Evolutionary conservation across 2,888 invertebrate species (phyloP), one percentile per base, ranked within the genome.

Genomic region (Diloba caeruleocephala): DNA sequence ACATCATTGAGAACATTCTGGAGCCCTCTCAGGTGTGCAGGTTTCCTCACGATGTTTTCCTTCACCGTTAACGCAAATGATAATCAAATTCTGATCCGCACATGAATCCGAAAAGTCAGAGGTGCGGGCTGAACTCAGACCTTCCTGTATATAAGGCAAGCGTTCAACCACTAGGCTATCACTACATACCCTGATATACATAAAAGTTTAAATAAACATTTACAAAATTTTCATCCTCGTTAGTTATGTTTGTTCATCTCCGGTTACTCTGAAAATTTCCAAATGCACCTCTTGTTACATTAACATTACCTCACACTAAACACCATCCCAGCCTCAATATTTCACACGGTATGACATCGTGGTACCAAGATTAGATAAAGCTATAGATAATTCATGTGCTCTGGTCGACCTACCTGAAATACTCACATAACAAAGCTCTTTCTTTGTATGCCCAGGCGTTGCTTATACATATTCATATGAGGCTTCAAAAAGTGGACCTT

Each of bases 311-410:
- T n/a, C 5, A 48, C 38, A 53, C 38, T 45, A 39, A 23, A 57
- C 48, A 63, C 56, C 48, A 42, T 59, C 54, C 60, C 57, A 66
- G 66, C 77, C 69, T 79, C 72, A 73, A 76, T 79, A 78, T 69
- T 73, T 74, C 46, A 76, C 70, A 63, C 58, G 60, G 70, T 76
- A 74, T 76, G 74, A 76, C 79, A 81, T 78, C 75, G 76, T 78
- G 73, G 64, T 71, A 71, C 70, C 61, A 53, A 84, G 86, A 86
- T 86, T 78, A 87, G 85, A 85, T 88, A 84, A 81, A 72, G 52
- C 65, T 53, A 50, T 53, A 79, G 79, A 84, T 84, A 81, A 78
- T 76, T 34, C 45, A 50, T 23, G 42, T 62, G 67, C 28, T 59
- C 54, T 71, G 67, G 67, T 67, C 71, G 68, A 66, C 60, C 64